A percentile compares a stretch with the other conserved stretches of the same genome.
Evolutionary conservation across 2,113 vertebrate genomes (phyloP).

Genomic region (Pterocles burchelli): DNA sequence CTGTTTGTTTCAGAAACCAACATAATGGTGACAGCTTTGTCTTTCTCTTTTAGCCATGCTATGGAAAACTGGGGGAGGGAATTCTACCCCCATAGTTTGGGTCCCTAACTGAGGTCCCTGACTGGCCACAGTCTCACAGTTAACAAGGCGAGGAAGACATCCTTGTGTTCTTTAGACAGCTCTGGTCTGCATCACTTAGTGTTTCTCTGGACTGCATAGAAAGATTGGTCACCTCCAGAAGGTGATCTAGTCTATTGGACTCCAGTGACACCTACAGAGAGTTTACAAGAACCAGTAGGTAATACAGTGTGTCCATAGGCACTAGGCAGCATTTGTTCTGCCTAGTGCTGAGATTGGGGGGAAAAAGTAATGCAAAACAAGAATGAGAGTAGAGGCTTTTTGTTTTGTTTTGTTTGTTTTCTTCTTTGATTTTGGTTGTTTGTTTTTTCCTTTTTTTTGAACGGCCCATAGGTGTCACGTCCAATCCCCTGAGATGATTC

Average conservation of each 20-base stretch:
- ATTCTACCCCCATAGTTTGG: not conserved
- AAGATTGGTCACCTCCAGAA: not conserved
- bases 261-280: not conserved
- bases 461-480: not conserved
- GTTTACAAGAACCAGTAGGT: not conserved
- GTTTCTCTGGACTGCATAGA: not conserved
- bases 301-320: not conserved
- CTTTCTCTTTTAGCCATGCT: not conserved
- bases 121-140: not conserved
- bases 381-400: not conserved
- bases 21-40: not conserved
- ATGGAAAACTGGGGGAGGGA: not conserved
- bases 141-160: not conserved
- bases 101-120: not conserved
- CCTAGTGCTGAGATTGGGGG: not conserved
- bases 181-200: not conserved
- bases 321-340: not conserved
- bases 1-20: not conserved
- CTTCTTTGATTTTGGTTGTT: not conserved
- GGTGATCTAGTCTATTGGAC: not conserved
- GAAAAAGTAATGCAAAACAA: not conserved
- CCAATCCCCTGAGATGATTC: rapidly evolving
- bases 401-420: not conserved
- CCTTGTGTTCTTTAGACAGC: not conserved
- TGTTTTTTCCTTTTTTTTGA: not conserved